These are phyloP conservation scores for Pandemis heparana DNA, from an alignment of 2,888 invertebrate species.

Conservation along the genomic window DNA sequence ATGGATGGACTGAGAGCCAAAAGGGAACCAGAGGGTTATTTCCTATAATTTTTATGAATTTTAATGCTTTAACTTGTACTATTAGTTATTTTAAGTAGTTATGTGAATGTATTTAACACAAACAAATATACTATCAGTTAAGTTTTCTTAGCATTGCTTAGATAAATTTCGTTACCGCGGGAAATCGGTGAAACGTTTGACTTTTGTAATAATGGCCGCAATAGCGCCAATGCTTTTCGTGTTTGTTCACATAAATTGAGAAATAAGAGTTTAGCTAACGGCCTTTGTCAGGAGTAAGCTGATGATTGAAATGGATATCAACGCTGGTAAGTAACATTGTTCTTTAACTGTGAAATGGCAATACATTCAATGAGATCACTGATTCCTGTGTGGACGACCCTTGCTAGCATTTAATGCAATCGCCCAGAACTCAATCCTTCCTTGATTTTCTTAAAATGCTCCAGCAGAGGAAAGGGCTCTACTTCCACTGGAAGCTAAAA, in stretches of 20 bases:
- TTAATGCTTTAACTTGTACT: constrained; percentile 33
- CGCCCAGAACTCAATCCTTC: constrained; percentile 1
- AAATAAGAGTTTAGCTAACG: constrained; percentile 63
- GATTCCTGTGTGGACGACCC: constrained; percentile 24
- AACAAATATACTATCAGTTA: constrained; percentile 37
- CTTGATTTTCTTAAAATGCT: constrained; percentile 13
- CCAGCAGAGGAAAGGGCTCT: not conserved
- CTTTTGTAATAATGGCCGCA: constrained; percentile 82
- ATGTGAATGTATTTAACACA: constrained; percentile 21
- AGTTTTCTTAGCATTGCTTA: constrained; percentile 44
- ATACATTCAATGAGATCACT: constrained; percentile 15
- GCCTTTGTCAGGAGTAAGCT: constrained; percentile 61
- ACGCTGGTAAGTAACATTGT: constrained; percentile 73
- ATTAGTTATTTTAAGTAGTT: constrained; percentile 29
- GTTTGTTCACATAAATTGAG: constrained; percentile 70
- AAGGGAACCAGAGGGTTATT: constrained; percentile 45
- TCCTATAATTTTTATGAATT: constrained; percentile 43
- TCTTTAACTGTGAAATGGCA: constrained; percentile 44
- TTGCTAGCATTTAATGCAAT: constrained; percentile 14
- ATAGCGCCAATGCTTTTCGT: constrained; percentile 83
- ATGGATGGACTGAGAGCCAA: constrained; percentile 37
- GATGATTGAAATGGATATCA: constrained; percentile 79
- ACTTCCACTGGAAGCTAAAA: not conserved
- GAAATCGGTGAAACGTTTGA: constrained; percentile 82
- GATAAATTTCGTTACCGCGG: constrained; percentile 73